Percentiles rank a stretch among this genome's conserved stretches.
Conservation (phyloP, 1,140 invertebrate genomes). For the Penaeus indicus region DNA sequence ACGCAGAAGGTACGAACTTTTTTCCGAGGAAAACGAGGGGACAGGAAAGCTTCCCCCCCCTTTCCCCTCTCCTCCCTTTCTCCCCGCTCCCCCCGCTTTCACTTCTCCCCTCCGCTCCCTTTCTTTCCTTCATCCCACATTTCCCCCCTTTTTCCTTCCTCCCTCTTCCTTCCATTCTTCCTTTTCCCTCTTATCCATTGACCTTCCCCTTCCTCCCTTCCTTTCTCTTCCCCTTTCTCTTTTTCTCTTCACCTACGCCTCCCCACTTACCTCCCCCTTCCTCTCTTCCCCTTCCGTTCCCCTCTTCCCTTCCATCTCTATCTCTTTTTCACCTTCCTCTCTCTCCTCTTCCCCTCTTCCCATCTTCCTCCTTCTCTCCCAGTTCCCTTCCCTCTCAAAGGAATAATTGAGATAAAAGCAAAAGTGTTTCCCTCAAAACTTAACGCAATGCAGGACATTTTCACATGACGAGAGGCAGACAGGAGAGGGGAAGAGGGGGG, state of each 20-base stretch:
- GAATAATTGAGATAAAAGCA: too few species aligned
- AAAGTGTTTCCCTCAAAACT: too few species aligned
- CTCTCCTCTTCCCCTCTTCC: neutral
- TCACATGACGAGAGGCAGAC: too few species aligned
- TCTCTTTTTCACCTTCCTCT: neutral
- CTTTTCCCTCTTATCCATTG: neutral
- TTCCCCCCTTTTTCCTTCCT: neutral
- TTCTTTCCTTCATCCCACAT: too few species aligned
- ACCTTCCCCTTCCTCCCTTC: neutral
- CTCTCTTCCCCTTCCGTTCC: too few species aligned
- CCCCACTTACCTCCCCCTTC: too few species aligned
- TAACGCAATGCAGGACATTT: too few species aligned
- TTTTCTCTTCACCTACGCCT: neutral
- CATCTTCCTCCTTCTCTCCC: neutral
- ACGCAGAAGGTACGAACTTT: neutral
- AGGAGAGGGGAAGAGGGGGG: too few species aligned
- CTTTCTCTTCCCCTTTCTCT: too few species aligned
- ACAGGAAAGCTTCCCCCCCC: neutral
- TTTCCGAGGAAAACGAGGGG: neutral
- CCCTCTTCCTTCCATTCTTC: too few species aligned
- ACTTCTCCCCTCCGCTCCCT: neutral
- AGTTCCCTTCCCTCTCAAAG: neutral
- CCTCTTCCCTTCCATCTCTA: neutral
- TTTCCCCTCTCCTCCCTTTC: neutral
- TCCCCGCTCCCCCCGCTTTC: neutral